These are phyloP conservation scores for Trogon surrucura DNA, from an alignment of 2,113 vertebrate species.

Conservation along the genomic window DNA sequence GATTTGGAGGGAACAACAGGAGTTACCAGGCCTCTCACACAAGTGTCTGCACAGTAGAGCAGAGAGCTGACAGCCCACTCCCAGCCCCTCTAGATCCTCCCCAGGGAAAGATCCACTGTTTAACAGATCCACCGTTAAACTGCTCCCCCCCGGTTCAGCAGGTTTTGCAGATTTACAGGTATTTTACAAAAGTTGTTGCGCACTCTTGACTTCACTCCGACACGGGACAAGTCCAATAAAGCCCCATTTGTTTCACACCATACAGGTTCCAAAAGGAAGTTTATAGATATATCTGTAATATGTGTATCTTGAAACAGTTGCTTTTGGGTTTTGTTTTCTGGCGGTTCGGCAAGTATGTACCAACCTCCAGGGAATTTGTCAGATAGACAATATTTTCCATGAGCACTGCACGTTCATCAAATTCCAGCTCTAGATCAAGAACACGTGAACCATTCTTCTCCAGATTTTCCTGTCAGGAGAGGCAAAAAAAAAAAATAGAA, in stretches of 20 bases:
- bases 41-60: not conserved
- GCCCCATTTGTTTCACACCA: not conserved
- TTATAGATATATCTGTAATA: not conserved
- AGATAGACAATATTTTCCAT: conserved; percentile 94
- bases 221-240: not conserved
- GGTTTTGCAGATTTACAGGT: not conserved
- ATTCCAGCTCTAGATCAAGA: conserved; percentile 93
- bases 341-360: not conserved
- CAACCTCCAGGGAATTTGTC: conserved; percentile 94
- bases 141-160: not conserved
- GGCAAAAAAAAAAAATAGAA: not conserved
- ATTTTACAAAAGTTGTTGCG: not conserved
- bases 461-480: conserved; percentile 86
- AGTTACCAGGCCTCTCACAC: not conserved
- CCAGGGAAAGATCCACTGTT: not conserved
- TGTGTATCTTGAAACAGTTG: not conserved
- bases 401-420: conserved; percentile 91
- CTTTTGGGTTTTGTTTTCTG: not conserved
- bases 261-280: not conserved
- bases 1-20: not conserved
- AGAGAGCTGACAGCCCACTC: not conserved
- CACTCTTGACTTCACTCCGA: not conserved
- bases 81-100: not conserved
- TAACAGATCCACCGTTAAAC: not conserved
- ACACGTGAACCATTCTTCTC: conserved; percentile 90